Evolutionary conservation across 2,888 invertebrate genomes (phyloP), one percentile per base, ranked within the genome.

Genomic region (Abrostola tripartita): DNA sequence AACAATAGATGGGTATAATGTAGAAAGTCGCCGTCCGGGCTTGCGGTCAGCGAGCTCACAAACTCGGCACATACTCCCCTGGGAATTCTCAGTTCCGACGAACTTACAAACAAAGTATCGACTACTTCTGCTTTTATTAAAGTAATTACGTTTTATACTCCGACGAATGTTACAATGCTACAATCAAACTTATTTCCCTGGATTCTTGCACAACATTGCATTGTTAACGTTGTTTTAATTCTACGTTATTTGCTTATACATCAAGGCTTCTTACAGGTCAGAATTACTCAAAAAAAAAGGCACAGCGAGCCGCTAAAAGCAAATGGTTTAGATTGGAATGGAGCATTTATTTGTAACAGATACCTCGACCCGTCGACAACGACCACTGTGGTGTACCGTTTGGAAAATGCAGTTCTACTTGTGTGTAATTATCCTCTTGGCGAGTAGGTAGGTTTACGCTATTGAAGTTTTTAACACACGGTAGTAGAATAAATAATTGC

Each of bases 101-200:
- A 44, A 68, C 68, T 60, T 67, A 71, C 69, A 42, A 74, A 74
- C 74, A 71, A 74, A 71, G 63, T 77, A 78, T 68, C 53, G 68
- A 76, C 71, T 68, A 63, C 63, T 68, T 71, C 63, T 56, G 44
- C 58, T 76, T 74, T 78, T 74, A 74, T 74, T 74, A 76, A 71
- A 74, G 58, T 62, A 73, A 79, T 79, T 68, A 74, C 61, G 58
- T 74, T 74, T 24, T 72, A 69, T 65, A 69, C 62, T 55, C 55
- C 55, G 37, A 52, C 61, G 47, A 56, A 14, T 62, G 40, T 14
- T 61, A 44, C 55, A 52, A 54, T 47, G 53, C 67, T 59, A 58
- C 50, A 38, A 42, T 56, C 57, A 63, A 75, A 78, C 64, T 63
- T 69, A 71, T 71, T 71, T 67, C 64, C 62, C 60, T 44, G 24